A percentile compares a stretch with the other conserved stretches of the same genome.
These are phyloP conservation scores for Bombycilla garrulus DNA, from an alignment of 2,113 vertebrate species.

Conservation along the genomic window DNA sequence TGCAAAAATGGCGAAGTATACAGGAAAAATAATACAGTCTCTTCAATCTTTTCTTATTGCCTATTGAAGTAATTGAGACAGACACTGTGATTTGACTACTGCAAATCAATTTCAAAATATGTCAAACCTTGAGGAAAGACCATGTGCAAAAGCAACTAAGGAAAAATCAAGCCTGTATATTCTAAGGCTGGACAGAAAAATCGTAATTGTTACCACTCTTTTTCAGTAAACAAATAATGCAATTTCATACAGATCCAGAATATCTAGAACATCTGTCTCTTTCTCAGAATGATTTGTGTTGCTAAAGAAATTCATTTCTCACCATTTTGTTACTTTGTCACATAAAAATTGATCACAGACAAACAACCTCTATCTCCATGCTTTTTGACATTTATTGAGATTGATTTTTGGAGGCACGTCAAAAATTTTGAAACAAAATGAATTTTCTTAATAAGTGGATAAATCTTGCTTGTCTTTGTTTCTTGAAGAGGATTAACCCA, in stretches of 20 bases:
- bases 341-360: constrained; percentile 13
- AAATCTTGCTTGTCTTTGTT: neutral
- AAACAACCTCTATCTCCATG: neutral
- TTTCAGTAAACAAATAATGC: neutral
- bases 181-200: neutral
- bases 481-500: neutral
- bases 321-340: neutral
- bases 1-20: neutral
- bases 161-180: neutral
- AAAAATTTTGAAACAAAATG: neutral
- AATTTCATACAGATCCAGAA: neutral
- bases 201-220: neutral
- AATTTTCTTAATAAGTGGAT: neutral
- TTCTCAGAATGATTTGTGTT: neutral
- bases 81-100: neutral
- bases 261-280: neutral
- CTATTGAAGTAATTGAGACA: neutral
- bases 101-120: neutral
- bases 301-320: neutral
- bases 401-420: neutral
- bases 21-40: neutral
- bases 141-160: neutral
- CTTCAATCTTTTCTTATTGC: neutral
- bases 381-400: neutral
- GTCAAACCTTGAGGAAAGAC: neutral